Evolutionary conservation across 37 sponge, comb jelly and placozoan species (phyloP), one percentile per base, ranked within the genome.

Genomic region (Beroe forskalii): DNA sequence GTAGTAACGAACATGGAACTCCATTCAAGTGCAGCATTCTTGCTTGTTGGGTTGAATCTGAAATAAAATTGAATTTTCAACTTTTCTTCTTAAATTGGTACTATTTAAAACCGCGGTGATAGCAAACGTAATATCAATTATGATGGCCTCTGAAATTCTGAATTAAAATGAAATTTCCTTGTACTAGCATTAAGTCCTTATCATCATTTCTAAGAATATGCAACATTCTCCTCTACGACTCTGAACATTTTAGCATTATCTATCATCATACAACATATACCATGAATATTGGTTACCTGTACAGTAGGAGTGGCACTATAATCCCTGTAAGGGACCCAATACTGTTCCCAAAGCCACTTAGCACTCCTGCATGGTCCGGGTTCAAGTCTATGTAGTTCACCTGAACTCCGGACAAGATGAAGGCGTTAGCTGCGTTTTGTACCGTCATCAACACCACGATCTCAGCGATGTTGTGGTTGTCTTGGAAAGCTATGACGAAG

Each of bases 401-500:
- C 72, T 69, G 72, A 69, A 69, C 28, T 9, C 72, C 72, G 2
- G 72, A 69, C 38, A 69, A 36, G 33, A 69, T 37, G 19, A 69
- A 69, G 2, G 37, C 72, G 32, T 69, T 31, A 36, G 72, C 72
- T 36, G 72, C 72, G 17, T 69, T 69, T 37, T 69, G 72, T 9
- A 69, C 9, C 1, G 72, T 32, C 72, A 69, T 32, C 37, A 69
- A 4, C 4, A 17, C 39, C 17, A 35, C 32, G 33, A 69, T 32
- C 20, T 4, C 66, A 12, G 1, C 35, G 2, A 36, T 37, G 12
- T 19, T 14, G 19, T 14, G 19, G 12, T 9, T 33, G 32, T 27
- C 33, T 1, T 32, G 32, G 72, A 35, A 69, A 20, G 72, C 72
- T 17, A 69, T 12, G 33, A 69, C 39, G 38, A 69, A 32, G 72